Evolutionary conservation across 2,797 vertebrate genomes (phyloP).

Genomic region (Thamnophis elegans): DNA sequence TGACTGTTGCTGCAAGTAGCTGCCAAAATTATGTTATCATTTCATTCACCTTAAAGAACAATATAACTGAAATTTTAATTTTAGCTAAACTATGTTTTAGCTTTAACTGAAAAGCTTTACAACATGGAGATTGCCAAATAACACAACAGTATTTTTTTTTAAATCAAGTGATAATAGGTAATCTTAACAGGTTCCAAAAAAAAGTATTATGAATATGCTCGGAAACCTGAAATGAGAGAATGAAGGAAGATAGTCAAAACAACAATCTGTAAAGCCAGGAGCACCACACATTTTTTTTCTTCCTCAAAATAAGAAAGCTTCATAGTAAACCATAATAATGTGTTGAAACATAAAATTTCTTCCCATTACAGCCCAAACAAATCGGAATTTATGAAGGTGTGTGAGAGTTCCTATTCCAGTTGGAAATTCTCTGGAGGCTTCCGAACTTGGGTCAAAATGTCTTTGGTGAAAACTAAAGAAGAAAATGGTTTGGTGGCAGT

Average conservation of each 20-base stretch:
- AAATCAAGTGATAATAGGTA: neutral
- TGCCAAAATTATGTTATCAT: neutral
- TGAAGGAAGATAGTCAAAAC: neutral
- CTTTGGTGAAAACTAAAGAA: conserved; percentile 88
- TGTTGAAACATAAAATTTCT: conserved; percentile 1
- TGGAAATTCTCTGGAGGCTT: conserved; percentile 98
- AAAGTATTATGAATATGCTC: neutral
- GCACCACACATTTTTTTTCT: neutral
- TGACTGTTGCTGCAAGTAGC: neutral
- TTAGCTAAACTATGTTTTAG: neutral
- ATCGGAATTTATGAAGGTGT: conserved; percentile 87
- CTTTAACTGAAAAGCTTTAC: neutral
- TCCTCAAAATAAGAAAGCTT: neutral
- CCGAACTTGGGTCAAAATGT: conserved; percentile 99
- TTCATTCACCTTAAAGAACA: neutral
- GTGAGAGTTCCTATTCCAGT: conserved; percentile 92
- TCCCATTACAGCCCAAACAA: conserved; percentile 75
- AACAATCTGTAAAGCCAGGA: neutral
- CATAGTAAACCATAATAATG: neutral
- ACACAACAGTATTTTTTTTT: neutral
- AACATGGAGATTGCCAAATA: neutral
- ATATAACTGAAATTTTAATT: neutral
- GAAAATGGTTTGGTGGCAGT: conserved; percentile 79
- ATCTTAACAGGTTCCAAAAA: neutral
- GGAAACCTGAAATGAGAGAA: neutral